Conservation (phyloP, 2,797 vertebrate species). For the Sciaenops ocellatus region DNA sequence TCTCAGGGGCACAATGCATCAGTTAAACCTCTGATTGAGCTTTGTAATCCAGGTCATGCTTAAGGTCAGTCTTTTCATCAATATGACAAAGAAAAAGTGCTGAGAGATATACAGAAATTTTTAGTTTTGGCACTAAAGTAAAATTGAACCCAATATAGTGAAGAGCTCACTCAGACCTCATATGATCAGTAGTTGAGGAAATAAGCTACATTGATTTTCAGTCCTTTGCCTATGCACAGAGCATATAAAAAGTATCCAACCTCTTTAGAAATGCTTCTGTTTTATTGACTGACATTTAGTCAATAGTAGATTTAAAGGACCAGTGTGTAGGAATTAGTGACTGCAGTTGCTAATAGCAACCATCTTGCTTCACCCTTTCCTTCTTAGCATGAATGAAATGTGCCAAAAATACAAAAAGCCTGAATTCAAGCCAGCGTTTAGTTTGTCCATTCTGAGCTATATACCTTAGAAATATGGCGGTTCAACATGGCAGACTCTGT, state of each 20-base stretch:
- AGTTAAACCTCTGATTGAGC: neutral
- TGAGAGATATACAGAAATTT: no score
- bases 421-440: no score
- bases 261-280: neutral
- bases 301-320: neutral
- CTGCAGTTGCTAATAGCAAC: no score
- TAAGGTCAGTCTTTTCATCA: constrained; percentile 12
- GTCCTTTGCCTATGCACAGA: neutral
- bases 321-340: no score
- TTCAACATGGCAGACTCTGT: no score
- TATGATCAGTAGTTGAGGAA: neutral
- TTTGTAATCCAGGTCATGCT: neutral
- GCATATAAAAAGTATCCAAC: neutral
- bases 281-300: neutral
- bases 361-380: no score
- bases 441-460: no score
- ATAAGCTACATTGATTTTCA: neutral
- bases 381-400: no score
- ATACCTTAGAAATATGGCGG: no score
- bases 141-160: neutral
- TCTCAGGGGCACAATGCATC: neutral
- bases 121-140: no score
- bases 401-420: no score
- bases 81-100: neutral
- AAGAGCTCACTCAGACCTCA: neutral